Conservation (phyloP, 2,888 invertebrate species). For the Acanthosepion esculentum region DNA sequence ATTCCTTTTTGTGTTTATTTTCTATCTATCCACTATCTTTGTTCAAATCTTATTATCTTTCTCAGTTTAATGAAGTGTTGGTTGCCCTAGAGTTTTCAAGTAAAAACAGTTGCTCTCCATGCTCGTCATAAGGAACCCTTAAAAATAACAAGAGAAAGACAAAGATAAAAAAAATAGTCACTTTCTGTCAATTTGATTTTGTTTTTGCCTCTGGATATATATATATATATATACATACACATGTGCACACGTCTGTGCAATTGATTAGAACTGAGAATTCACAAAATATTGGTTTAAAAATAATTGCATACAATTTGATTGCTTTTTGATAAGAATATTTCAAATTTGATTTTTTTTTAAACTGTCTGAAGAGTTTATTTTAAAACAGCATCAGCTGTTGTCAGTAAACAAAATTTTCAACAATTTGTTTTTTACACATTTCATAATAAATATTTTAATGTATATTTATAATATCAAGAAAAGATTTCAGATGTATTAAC, state of each 20-base stretch:
- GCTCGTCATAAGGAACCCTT: not conserved
- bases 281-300: no score
- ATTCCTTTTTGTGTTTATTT: not conserved
- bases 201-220: not conserved
- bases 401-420: not conserved
- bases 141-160: not conserved
- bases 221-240: no score
- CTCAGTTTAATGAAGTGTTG: not conserved
- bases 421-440: not conserved
- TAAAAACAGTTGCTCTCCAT: not conserved
- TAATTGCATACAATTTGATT: not conserved
- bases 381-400: slow-evolving; percentile 7
- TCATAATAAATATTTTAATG: no score
- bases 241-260: no score
- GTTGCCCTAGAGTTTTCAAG: slow-evolving; percentile 13
- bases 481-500: no score
- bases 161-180: not conserved
- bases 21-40: slow-evolving; percentile 11
- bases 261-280: no score
- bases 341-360: not conserved
- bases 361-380: not conserved
- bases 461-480: no score
- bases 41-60: slow-evolving; percentile 21
- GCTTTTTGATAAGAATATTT: not conserved
- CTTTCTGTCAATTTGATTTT: slow-evolving; percentile 11